phyloP scores from a whole-genome alignment of 2,113 vertebrate species.

The Struthio camelus region DNA sequence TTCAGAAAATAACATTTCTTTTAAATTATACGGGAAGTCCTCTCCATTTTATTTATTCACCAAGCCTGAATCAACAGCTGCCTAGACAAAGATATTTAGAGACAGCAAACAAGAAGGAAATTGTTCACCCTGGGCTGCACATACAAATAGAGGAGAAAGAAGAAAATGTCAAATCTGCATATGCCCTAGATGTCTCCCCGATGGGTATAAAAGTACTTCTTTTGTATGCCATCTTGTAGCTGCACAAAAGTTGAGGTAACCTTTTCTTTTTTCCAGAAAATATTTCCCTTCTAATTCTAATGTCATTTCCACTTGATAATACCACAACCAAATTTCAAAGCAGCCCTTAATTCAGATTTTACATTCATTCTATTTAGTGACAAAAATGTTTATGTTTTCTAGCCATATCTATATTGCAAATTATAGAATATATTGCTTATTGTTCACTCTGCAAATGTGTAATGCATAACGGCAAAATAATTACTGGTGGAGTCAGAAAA shows the following conservation, averaged over 20 bases:
- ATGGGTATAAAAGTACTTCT: neutral
- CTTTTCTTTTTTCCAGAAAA: conserved; percentile 23
- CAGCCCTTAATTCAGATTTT: neutral
- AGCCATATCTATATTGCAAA: neutral
- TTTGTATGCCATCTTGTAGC: neutral
- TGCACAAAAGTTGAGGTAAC: neutral
- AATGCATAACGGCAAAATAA: neutral
- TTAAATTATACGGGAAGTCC: neutral
- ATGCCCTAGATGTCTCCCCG: neutral
- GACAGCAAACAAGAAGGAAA: conserved; percentile 6
- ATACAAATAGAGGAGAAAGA: conserved; percentile 18
- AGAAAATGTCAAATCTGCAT: conserved; percentile 66
- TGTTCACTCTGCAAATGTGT: neutral
- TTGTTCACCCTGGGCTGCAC: conserved; percentile 6
- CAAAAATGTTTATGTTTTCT: neutral
- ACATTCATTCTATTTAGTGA: neutral
- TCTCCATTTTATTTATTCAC: conserved; percentile 3
- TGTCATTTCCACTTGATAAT: neutral
- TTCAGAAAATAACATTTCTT: conserved; percentile 12
- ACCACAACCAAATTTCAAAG: neutral
- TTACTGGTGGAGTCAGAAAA: neutral
- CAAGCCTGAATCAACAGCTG: conserved; percentile 6
- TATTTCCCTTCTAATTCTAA: neutral
- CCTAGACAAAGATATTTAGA: conserved; percentile 28
- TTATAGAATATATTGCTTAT: neutral